A percentile compares a stretch with the other conserved stretches of the same genome.
phyloP scores from a whole-genome alignment of 2,888 invertebrate genomes.

The Drosophila nr. medialis region DNA sequence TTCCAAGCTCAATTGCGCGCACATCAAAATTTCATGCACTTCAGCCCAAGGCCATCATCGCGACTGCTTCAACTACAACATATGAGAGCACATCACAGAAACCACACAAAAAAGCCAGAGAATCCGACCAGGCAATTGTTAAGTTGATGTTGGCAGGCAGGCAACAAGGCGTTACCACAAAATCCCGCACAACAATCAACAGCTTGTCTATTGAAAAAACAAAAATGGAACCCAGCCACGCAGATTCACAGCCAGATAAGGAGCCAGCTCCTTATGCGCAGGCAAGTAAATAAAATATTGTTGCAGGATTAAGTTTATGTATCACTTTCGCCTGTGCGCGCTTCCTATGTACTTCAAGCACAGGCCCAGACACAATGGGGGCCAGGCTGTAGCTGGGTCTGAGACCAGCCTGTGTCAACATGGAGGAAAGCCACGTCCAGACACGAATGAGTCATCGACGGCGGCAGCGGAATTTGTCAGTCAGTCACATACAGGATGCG shows the following conservation, averaged over 20 bases:
- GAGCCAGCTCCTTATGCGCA: slow-evolving; percentile 3
- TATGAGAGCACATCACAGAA: slow-evolving; percentile 11
- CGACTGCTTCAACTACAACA: background rate
- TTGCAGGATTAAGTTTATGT: slow-evolving; percentile 20
- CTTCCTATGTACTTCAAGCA: slow-evolving; percentile 34
- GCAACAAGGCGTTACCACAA: slow-evolving; percentile 15
- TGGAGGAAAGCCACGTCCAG: slow-evolving; percentile 28
- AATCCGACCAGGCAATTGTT: slow-evolving; percentile 21
- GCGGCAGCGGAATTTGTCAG: slow-evolving; percentile 17
- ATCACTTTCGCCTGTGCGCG: slow-evolving; percentile 62
- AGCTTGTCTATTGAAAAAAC: slow-evolving; percentile 49
- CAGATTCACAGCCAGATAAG: background rate
- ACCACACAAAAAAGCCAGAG: slow-evolving; percentile 18
- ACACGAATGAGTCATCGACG: slow-evolving; percentile 63
- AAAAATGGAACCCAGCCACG: slow-evolving; percentile 1
- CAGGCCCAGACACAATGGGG: slow-evolving; percentile 27
- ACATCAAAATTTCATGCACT: slow-evolving; percentile 17
- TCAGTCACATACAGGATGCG: slow-evolving; percentile 34
- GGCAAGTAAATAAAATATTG: slow-evolving; percentile 47
- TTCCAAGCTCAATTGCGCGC: slow-evolving; percentile 6
- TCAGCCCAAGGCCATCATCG: slow-evolving; percentile 17
- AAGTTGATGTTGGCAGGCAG: slow-evolving; percentile 4
- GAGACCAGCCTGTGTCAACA: slow-evolving; percentile 36
- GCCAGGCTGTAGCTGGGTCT: slow-evolving; percentile 3
- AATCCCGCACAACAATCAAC: slow-evolving; percentile 60